These are phyloP conservation scores for Gymnobelideus leadbeateri DNA, from an alignment of 2,113 vertebrate species.

Conservation along the genomic window DNA sequence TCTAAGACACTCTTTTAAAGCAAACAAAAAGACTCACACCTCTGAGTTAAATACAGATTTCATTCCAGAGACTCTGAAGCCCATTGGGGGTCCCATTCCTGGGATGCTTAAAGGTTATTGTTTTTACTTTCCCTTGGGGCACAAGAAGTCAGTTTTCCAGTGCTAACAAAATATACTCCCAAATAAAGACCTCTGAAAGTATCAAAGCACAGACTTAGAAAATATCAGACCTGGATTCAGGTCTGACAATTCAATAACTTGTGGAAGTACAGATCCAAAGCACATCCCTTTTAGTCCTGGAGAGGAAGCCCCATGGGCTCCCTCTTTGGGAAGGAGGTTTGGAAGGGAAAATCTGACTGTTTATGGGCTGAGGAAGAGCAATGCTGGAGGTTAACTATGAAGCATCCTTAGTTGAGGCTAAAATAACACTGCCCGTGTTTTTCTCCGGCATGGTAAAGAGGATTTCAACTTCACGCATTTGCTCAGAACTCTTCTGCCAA, in stretches of 20 bases:
- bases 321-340: background rate
- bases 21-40: conserved; percentile 9
- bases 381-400: background rate
- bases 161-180: background rate
- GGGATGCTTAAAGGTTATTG: background rate
- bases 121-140: background rate
- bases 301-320: background rate
- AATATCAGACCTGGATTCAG: background rate
- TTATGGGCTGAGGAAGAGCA: background rate
- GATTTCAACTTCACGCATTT: background rate
- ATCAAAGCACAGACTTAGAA: background rate
- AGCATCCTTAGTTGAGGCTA: background rate
- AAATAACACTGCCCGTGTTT: background rate
- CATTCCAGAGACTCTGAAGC: background rate
- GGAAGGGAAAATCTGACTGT: background rate
- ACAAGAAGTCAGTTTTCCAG: background rate
- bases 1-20: conserved; percentile 42
- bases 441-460: conserved; percentile 26
- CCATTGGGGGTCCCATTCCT: background rate
- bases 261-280: background rate
- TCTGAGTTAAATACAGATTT: accelerated
- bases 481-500: conserved; percentile 22
- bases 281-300: background rate
- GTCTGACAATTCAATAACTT: background rate
- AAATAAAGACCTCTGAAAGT: background rate